Evolutionary conservation across 2,888 invertebrate species (phyloP).

Genomic region (Hypena proboscidalis): DNA sequence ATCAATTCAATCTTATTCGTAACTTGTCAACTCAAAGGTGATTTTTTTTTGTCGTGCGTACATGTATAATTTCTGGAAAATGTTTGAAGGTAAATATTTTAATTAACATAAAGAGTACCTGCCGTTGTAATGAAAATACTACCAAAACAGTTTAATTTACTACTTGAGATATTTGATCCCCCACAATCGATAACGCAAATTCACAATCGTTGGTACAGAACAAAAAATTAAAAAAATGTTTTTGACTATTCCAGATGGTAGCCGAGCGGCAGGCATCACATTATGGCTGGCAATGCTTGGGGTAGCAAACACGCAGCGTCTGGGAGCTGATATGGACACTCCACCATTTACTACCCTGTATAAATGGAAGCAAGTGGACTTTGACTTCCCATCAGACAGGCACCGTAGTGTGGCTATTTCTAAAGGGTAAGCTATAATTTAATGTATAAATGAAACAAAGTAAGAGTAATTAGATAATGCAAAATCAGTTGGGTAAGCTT

Average conservation of each 20-base stretch:
- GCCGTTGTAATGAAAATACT: too few relatives aligned
- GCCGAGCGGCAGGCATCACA: constrained; percentile 63
- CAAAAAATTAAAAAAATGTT: background rate
- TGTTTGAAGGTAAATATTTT: too few relatives aligned
- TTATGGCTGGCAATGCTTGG: constrained; percentile 82
- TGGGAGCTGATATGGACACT: constrained; percentile 76
- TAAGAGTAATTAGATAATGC: background rate
- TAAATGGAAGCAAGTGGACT: constrained; percentile 91
- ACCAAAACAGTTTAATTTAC: too few relatives aligned
- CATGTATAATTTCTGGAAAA: too few relatives aligned
- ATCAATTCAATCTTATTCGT: too few relatives aligned
- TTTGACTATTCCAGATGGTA: constrained; percentile 52
- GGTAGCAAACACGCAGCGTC: constrained; percentile 62
- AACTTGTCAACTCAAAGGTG: too few relatives aligned
- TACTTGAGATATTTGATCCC: too few relatives aligned
- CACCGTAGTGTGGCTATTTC: constrained; percentile 86
- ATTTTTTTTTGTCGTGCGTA: too few relatives aligned
- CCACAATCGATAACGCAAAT: too few relatives aligned
- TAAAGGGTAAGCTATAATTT: constrained; percentile 73
- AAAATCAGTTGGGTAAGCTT: too few relatives aligned
- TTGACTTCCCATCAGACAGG: constrained; percentile 86
- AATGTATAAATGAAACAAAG: background rate
- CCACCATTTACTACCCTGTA: constrained; percentile 87
- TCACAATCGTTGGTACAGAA: too few relatives aligned
- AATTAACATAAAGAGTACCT: too few relatives aligned